phyloP scores from a whole-genome alignment of 2,888 invertebrate species.

The Philonicus albiceps region DNA sequence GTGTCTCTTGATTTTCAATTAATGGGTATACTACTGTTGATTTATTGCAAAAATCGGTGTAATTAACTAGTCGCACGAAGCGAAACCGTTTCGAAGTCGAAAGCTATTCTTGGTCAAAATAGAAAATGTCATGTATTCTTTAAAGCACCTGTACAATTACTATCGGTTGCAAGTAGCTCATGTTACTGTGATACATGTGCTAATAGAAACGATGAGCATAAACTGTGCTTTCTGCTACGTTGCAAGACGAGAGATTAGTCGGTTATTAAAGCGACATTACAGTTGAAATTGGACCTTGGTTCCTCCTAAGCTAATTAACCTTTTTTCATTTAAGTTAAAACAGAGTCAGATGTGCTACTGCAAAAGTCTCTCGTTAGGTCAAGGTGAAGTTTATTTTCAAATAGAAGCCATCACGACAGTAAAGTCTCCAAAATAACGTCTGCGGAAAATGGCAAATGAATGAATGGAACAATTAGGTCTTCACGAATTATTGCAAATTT shows the following conservation, averaged over 20 bases:
- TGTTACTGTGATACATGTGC: neutral
- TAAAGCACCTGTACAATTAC: neutral
- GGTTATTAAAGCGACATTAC: neutral
- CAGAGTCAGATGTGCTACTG: neutral
- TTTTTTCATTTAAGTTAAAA: neutral
- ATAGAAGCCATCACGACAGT: neutral
- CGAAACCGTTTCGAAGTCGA: neutral
- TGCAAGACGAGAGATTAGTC: neutral
- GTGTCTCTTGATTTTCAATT: neutral
- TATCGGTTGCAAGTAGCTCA: neutral
- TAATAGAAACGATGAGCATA: neutral
- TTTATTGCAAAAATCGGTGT: neutral
- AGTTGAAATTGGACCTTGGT: neutral
- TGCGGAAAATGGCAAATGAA: neutral
- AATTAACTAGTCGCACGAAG: neutral
- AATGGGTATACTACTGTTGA: neutral
- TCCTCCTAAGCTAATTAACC: neutral
- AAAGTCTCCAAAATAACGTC: neutral
- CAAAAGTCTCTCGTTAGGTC: neutral
- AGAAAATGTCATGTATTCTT: neutral
- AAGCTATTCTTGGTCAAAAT: neutral
- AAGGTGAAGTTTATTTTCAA: neutral
- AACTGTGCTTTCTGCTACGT: neutral
- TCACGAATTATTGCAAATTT: constrained; percentile 13
- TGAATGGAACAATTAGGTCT: constrained; percentile 7